Evolutionary conservation across 2,797 vertebrate genomes (phyloP).

Genomic region (Threskiornis aethiopicus): DNA sequence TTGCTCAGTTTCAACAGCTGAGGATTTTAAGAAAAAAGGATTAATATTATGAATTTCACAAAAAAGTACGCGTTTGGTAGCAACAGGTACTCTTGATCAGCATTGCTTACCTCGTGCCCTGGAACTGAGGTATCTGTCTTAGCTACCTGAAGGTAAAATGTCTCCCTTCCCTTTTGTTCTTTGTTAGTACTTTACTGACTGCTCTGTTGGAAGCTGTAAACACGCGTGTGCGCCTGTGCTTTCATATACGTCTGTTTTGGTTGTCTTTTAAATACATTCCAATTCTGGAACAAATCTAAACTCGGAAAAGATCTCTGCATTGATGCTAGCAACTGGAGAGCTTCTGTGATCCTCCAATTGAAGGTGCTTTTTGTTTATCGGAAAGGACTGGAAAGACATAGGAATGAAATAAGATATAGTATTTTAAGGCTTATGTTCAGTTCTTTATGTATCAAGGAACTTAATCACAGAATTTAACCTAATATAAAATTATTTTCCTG

Average conservation of each 20-base stretch:
- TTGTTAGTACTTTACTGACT: neutral
- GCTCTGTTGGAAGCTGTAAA: neutral
- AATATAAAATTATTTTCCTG: neutral
- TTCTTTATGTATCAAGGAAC: neutral
- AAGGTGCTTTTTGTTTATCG: neutral
- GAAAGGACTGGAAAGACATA: neutral
- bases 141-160: neutral
- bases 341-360: neutral
- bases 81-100: neutral
- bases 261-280: neutral
- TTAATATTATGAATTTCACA: neutral
- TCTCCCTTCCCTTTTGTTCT: neutral
- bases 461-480: neutral
- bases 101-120: accelerated
- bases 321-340: neutral
- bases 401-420: neutral
- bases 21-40: neutral
- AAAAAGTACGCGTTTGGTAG: neutral
- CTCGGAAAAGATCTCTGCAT: neutral
- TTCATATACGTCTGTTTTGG: neutral
- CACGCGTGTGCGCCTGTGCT: neutral
- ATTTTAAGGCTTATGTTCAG: neutral
- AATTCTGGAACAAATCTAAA: neutral
- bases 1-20: neutral
- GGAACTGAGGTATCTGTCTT: accelerated